Conservation (phyloP, 1,140 invertebrate species). For the Cherax destructor region DNA sequence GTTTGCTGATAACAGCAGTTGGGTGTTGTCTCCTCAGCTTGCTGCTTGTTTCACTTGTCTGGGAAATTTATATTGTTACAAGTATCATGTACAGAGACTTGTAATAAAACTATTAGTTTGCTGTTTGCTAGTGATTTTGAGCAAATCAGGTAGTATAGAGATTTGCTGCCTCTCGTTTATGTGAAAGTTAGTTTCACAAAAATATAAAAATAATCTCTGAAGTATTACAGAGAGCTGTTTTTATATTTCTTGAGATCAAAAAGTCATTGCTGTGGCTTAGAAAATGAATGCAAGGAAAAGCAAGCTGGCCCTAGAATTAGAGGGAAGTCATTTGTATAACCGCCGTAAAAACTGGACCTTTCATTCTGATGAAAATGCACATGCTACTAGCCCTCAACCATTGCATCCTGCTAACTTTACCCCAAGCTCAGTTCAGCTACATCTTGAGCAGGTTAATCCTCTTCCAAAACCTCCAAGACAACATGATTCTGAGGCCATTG, state of each 20-base stretch:
- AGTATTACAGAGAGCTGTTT: too few species aligned
- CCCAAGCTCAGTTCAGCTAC: not conserved
- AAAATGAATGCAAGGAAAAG: slow-evolving; percentile 3
- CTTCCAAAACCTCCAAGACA: slow-evolving; percentile 16
- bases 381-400: slow-evolving; percentile 2
- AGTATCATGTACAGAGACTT: too few species aligned
- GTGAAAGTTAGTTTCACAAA: too few species aligned
- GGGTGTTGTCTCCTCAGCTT: not conserved
- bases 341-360: not conserved
- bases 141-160: too few species aligned
- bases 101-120: too few species aligned
- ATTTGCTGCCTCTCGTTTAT: too few species aligned
- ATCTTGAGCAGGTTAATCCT: not conserved
- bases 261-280: not conserved
- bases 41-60: not conserved
- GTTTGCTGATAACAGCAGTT: not conserved
- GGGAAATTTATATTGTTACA: not conserved
- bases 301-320: slow-evolving; percentile 15
- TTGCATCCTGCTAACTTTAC: not conserved
- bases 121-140: too few species aligned
- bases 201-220: too few species aligned
- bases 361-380: not conserved
- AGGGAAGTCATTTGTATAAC: slow-evolving; percentile 30
- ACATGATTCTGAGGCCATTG: not conserved
- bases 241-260: too few species aligned